Percentiles rank a stretch among this genome's conserved stretches.
These are phyloP conservation scores for Epinotia brunnichana DNA, from an alignment of 2,888 invertebrate genomes.

Conservation along the genomic window DNA sequence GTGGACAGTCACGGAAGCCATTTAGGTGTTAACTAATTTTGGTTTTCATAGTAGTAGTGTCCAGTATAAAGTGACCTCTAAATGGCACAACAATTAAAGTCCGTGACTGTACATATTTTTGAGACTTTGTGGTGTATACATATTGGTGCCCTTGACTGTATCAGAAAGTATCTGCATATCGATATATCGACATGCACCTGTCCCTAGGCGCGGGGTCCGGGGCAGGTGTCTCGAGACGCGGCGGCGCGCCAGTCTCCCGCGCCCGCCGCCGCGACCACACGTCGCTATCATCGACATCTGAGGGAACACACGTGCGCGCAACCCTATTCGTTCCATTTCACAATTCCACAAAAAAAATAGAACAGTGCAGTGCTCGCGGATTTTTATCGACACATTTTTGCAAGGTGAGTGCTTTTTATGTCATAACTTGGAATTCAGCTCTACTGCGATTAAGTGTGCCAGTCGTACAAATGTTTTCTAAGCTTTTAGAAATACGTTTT, in stretches of 20 bases:
- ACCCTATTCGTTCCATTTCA: conserved; percentile 75
- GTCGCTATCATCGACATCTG: conserved; percentile 63
- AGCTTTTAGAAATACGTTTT: conserved; percentile 15
- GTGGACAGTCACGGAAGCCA: too few relatives aligned
- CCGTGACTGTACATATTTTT: too few relatives aligned
- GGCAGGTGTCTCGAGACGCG: conserved; percentile 77
- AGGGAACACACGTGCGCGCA: conserved; percentile 77
- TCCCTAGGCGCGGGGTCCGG: conserved; percentile 72
- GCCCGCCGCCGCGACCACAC: conserved; percentile 70
- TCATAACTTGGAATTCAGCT: conserved; percentile 14
- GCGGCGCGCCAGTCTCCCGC: conserved; percentile 82
- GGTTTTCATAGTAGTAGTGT: too few relatives aligned
- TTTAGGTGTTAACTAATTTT: too few relatives aligned
- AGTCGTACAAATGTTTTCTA: conserved; percentile 39
- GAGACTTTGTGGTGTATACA: too few relatives aligned
- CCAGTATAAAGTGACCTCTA: too few relatives aligned
- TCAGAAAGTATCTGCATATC: conserved; percentile 54
- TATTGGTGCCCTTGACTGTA: too few relatives aligned
- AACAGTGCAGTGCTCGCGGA: conserved; percentile 43
- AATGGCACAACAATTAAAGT: too few relatives aligned
- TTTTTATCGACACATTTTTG: conserved; percentile 27
- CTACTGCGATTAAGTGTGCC: conserved; percentile 31
- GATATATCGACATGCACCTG: conserved; percentile 78
- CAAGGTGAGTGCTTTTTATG: conserved; percentile 30
- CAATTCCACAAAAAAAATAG: conserved; percentile 46